phyloP scores from a whole-genome alignment of 2,797 vertebrate species.

The Tenualosa thibaudeaui region DNA sequence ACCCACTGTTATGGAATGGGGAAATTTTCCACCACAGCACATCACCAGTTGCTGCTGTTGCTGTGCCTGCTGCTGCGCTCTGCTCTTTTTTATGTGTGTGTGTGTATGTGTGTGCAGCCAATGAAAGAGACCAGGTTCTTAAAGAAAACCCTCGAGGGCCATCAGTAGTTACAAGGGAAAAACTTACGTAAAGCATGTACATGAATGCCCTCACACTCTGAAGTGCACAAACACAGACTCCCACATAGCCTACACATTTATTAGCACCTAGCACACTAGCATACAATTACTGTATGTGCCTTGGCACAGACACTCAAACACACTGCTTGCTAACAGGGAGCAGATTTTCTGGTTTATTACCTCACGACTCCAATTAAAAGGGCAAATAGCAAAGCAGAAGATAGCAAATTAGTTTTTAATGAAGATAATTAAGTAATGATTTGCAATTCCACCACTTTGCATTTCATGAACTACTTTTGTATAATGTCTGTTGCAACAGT shows the following conservation, averaged over 20 bases:
- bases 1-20: conserved; percentile 34
- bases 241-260: neutral
- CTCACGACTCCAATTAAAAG: neutral
- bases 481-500: neutral
- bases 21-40: conserved; percentile 39
- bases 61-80: neutral
- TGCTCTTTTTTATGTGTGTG: neutral
- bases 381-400: neutral
- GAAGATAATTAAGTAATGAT: conserved; percentile 15
- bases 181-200: conserved; percentile 42
- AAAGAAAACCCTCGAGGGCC: conserved; percentile 51
- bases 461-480: conserved; percentile 16
- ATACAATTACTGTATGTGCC: neutral
- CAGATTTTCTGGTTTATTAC: conserved; percentile 12
- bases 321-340: neutral
- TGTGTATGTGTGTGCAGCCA: conserved; percentile 11
- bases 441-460: conserved; percentile 9
- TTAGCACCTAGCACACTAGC: neutral
- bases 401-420: conserved; percentile 23
- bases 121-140: conserved; percentile 59
- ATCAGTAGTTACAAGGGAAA: conserved; percentile 49
- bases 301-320: neutral
- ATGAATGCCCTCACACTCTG: conserved; percentile 19
- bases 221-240: conserved; percentile 20
- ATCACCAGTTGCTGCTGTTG: neutral